A percentile compares a stretch with the other conserved stretches of the same genome.
phyloP scores from a whole-genome alignment of 1,140 invertebrate genomes.

The Eurosta solidaginis region DNA sequence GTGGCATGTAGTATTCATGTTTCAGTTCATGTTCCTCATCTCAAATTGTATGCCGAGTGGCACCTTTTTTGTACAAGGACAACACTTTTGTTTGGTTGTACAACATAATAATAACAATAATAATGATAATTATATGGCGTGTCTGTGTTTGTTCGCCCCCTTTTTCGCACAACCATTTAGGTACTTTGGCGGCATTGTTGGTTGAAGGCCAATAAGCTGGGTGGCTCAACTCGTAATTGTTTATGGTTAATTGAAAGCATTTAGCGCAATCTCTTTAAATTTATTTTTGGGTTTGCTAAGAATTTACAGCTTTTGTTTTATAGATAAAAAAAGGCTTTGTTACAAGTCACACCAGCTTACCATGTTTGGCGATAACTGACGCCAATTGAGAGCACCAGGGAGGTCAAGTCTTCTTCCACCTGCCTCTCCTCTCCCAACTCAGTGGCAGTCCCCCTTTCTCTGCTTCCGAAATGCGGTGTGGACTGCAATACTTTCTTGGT shows the following conservation, averaged over 20 bases:
- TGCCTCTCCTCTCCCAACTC: too few relatives aligned
- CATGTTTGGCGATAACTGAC: too few relatives aligned
- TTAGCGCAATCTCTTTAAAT: neutral
- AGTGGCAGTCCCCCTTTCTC: too few relatives aligned
- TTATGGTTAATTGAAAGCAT: slow-evolving; percentile 9
- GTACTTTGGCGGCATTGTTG: neutral
- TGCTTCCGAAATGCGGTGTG: too few relatives aligned
- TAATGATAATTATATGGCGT: neutral
- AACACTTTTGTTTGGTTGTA: neutral
- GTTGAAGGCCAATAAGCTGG: neutral
- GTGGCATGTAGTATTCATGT: neutral
- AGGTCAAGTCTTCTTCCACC: too few relatives aligned
- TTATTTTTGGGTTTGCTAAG: too few relatives aligned
- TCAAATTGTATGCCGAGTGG: neutral
- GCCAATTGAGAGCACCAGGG: too few relatives aligned
- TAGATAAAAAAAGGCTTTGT: too few relatives aligned
- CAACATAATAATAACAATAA: slow-evolving; percentile 15
- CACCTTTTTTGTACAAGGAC: slow-evolving; percentile 9
- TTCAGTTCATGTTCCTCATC: neutral
- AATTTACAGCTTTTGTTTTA: too few relatives aligned
- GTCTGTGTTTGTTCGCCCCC: neutral
- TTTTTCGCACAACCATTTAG: neutral
- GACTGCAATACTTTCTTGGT: too few relatives aligned
- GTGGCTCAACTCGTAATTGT: slow-evolving; percentile 13
- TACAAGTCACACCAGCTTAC: too few relatives aligned